Percentiles rank a stretch among this genome's conserved stretches.
phyloP scores from a whole-genome alignment of 2,113 vertebrate species.

The Corythaixoides concolor region DNA sequence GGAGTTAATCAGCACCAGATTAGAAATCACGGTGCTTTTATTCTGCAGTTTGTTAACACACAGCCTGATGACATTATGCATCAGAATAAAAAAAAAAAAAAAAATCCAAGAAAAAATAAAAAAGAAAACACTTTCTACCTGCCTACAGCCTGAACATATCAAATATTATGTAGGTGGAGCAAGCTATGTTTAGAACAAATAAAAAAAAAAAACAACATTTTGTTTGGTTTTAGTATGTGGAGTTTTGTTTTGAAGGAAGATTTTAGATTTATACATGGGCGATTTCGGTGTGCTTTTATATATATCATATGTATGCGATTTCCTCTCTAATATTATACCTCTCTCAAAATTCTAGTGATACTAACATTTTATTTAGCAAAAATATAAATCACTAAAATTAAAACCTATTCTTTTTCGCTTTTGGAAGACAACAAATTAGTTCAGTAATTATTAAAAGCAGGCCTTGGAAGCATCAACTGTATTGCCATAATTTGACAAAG shows the following conservation, averaged over 20 bases:
- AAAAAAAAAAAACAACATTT: neutral
- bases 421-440: neutral
- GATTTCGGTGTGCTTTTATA: neutral
- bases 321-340: neutral
- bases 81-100: neutral
- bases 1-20: neutral
- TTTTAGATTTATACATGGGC: neutral
- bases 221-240: neutral
- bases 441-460: neutral
- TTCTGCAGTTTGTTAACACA: neutral
- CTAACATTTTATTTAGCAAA: neutral
- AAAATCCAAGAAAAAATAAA: neutral
- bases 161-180: neutral
- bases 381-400: neutral
- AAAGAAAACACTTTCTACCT: neutral
- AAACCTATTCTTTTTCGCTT: neutral
- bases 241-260: neutral
- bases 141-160: neutral
- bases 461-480: neutral
- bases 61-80: neutral
- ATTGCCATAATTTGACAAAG: neutral
- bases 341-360: neutral
- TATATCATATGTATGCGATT: too few relatives aligned
- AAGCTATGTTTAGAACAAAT: neutral
- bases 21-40: neutral